Evolutionary conservation across 2,797 vertebrate species (phyloP), one percentile per base, ranked within the genome.

Genomic region (Oreochromis grahami): DNA sequence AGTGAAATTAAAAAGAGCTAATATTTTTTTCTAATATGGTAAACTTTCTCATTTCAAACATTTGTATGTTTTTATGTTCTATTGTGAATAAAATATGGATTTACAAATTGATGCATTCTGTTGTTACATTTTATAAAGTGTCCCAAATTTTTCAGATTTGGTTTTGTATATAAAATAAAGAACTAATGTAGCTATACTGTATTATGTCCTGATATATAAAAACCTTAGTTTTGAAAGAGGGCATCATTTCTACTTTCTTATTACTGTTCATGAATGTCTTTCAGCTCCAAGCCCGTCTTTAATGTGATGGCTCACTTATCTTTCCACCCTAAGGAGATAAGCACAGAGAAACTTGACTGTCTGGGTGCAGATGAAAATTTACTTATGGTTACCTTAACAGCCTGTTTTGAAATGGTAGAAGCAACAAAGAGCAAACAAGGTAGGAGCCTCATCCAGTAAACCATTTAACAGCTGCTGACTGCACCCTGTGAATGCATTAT

Each of bases 251-350:
- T 7, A 1, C 8, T 79, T 79, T 80, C 58, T 7, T n/a, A 34
- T 5, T 55, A 60, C 58, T 36, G 58, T n/a, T 36, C 58, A 50
- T 43, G 2, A 4, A 52, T 91, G 74, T 83, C 43, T 87, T 86
- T 36, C 92, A 97, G 97, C 55, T 96, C 97, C 81, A 94, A 89
- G 76, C 95, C 97, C 0, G 92, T 97, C 77, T 90, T 97, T 15
- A 92, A 92, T 2, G 65, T 97, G 21, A 19, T 5, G 6, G 86
- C 95, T 6, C 43, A 2, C 7, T 77, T 97, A 50, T 50, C 8
- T 41, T 96, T 96, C 88, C 50, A 24, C 19, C 96, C 96, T 1
- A 1, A 48, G 0, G 89, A 95, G 90, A 97, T 97, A 77, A 95
- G 91, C 5, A 95, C 92, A 11, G 94, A 95, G 0, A 72, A 93